Base-by-base conservation (phyloP, 2,888 invertebrate species). In the Cantharis nigra region DNA sequence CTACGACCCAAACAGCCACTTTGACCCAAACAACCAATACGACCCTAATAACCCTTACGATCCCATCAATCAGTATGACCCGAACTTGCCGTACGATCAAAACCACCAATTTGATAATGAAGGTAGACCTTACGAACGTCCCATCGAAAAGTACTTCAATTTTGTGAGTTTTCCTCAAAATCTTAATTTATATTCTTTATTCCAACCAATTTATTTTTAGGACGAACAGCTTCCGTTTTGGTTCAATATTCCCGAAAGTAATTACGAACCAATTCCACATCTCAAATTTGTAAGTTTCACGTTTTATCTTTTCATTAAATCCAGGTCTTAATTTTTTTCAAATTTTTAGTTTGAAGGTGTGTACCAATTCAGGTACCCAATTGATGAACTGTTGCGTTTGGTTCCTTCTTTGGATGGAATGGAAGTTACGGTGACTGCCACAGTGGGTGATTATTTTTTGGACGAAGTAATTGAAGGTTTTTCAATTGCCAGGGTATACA, bases 391-490 rank as follows among this genome's bases (percentile, higher is more conserved):
- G 13, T 89, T 93, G 10, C 91, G 92, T 69, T 90, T 92, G 67
- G 92, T 94, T 1, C 91, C 94, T 0, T 90, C 90, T 0, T 88
- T 94, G 71, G 94, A 94, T 79, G 95, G 94, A 1, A 93, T 96
- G 89, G 97, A 97, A 89, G 91, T 97, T 0, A 91, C 93, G 70
- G 92, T 97, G 72, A 94, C 94, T 0, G 97, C 97, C 0, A 94
- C 94, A 0, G 96, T 97, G 0, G 97, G 97, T 0, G 97, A 97
- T 83, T 92, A 93, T 70, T 97, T 96, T 89, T 91, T 96, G 75
- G 94, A 97, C 85, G 96, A 97, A 88, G 89, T 95, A 69, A 92
- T 97, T 69, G 94, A 95, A 80, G 98, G 98, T 0, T 96, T 93
- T 90, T 95, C 97, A 13, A 93, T 94, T 77, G 95, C 97, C 0